Evolutionary conservation across 92 coral and sea anemone genomes (phyloP).

Genomic region (Isaurus tuberculatus): DNA sequence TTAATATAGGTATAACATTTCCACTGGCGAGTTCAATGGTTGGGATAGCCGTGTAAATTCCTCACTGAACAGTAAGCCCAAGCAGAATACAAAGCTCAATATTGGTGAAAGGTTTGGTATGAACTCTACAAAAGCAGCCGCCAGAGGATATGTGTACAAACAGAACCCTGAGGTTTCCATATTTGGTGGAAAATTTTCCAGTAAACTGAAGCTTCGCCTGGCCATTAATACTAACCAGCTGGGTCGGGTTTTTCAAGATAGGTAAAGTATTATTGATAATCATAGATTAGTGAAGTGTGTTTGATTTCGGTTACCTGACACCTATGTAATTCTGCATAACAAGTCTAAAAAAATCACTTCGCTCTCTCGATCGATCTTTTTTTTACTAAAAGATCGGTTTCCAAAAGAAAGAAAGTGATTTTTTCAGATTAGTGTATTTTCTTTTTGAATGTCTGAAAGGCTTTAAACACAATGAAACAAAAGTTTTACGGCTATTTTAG

Average conservation of each 20-base stretch:
- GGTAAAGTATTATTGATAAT: constrained; percentile 57
- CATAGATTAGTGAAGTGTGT: neutral
- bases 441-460: too few species aligned
- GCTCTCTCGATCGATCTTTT: too few species aligned
- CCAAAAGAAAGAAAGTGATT: too few species aligned
- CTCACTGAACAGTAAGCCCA: constrained; percentile 68
- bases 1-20: constrained; percentile 85
- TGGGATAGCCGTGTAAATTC: constrained; percentile 90
- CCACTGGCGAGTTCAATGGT: constrained; percentile 95
- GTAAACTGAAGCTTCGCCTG: constrained; percentile 78
- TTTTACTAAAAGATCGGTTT: too few species aligned
- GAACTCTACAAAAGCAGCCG: constrained; percentile 69
- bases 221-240: constrained; percentile 96
- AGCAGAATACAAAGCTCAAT: constrained; percentile 63
- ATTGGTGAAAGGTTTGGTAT: constrained; percentile 77
- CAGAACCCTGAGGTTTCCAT: constrained; percentile 91
- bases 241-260: constrained; percentile 93
- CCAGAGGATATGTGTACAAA: constrained; percentile 90
- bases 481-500: too few species aligned
- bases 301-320: neutral
- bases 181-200: constrained; percentile 72
- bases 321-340: neutral
- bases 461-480: too few species aligned
- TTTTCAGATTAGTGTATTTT: too few species aligned
- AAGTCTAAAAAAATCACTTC: too few species aligned